A percentile compares a stretch with the other conserved stretches of the same genome.
Conservation (phyloP, 2,888 invertebrate genomes). For the Miltochrista miniata region DNA sequence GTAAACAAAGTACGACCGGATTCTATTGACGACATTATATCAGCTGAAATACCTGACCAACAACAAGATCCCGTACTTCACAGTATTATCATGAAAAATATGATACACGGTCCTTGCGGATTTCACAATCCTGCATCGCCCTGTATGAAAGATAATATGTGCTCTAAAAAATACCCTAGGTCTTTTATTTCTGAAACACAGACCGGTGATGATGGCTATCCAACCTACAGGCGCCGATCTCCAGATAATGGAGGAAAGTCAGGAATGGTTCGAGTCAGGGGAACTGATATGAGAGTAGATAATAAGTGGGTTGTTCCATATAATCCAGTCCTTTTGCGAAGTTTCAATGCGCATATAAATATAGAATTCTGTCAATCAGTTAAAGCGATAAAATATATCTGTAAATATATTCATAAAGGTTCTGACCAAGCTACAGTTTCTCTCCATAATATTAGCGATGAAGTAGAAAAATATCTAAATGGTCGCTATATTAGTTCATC, state of each 20-base stretch:
- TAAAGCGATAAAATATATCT: constrained; percentile 21
- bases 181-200: constrained; percentile 36
- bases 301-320: constrained; percentile 35
- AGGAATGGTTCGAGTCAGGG: background rate
- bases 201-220: constrained; percentile 37
- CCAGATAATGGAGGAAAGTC: constrained; percentile 10
- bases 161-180: constrained; percentile 49
- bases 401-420: constrained; percentile 19
- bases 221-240: background rate
- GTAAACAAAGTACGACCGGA: constrained; percentile 21
- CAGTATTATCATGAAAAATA: constrained; percentile 8
- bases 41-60: constrained; percentile 17
- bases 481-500: constrained; percentile 30
- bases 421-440: constrained; percentile 18
- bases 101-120: constrained; percentile 24
- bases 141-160: constrained; percentile 14
- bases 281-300: constrained; percentile 14
- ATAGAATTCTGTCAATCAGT: constrained; percentile 20
- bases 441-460: constrained; percentile 9
- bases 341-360: constrained; percentile 20
- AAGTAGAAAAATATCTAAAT: constrained; percentile 27
- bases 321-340: background rate
- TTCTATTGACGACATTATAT: constrained; percentile 19
- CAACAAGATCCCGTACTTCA: constrained; percentile 10
- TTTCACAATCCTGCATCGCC: constrained; percentile 30